Base-by-base conservation (phyloP, 1,140 invertebrate genomes). In the Hirudo medicinalis region DNA sequence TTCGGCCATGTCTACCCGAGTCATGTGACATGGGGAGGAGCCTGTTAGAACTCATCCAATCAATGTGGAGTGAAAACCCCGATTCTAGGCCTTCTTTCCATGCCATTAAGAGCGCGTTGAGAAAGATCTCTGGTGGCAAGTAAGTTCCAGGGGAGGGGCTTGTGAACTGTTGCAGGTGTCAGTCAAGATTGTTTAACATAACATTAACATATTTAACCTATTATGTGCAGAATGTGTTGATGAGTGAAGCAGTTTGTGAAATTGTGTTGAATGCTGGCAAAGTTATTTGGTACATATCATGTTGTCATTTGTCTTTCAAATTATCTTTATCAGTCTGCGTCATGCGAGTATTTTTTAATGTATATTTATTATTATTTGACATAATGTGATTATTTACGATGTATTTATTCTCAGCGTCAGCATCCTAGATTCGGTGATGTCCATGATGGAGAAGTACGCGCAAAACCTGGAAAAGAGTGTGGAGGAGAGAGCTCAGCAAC, bases 391-490 rank as follows among this genome's bases (percentile, higher is more conserved):
- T 49, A 49, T 15, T 13, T 49, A 13, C 13, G 13, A 49, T 63
- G 13, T n/a, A 63, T 9, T 32, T 13, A 63, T 13, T 15, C 22
- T 20, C 49, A 70, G 69, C n/a, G 55, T 69, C 0, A 92, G 92
- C 80, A 91, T 93, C 77, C 89, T 92, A 22, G 91, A 93, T 78
- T 91, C 90, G 11, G 92, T 93, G 90, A 91, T 92, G 78, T 89
- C 91, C 86, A 91, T 92, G 90, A 81, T 93, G 72, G 91, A 93
- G 80, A 91, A 92, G 79, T 93, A 92, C 81, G 91, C 90, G 17
- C 91, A 91, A 80, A 92, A 92, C 84, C 81, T 93, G 77, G 91
- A 92, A 80, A 90, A 92, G 77, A 79, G 92, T 20, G 91, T 93
- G 76, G 85, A 88, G 49, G 90, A 92, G 77, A 83, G 91, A 74